Evolutionary conservation across 2,888 invertebrate genomes (phyloP), one percentile per base, ranked within the genome.

Genomic region (Arrhopalites spinosus): DNA sequence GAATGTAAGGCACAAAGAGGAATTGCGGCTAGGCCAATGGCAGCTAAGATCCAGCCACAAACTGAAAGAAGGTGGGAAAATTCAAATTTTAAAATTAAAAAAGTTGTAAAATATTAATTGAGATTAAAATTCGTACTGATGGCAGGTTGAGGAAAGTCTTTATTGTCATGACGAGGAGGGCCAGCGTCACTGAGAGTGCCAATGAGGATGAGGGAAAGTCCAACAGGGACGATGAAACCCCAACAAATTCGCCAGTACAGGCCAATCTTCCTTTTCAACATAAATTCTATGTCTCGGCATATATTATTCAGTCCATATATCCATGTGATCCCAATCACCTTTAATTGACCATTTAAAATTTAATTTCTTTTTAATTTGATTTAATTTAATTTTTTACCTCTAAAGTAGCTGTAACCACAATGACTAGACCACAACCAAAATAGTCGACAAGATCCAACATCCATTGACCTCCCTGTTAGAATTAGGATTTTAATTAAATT

Each of bases 221-320:
- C 86, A 2, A 88, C 82, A 0, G 94, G 94, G 1, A 92, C 92
- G 61, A 93, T 85, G 8, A 92, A 56, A 0, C 89, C 89, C 94
- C 94, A 94, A 80, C 93, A 93, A 43, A 91, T 80, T 77, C 93
- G 88, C 93, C 93, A 94, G 84, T 93, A 94, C 50, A 89, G 83
- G 85, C 90, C 88, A 0, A 91, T 89, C 84, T 89, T 89, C 45
- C 87, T 87, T 25, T 90, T 90, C 81, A 92, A 85, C 94, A 94
- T 94, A 84, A 91, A 94, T 85, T 94, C 92, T 27, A 93, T 86
- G 84, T 94, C 94, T 69, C 88, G 86, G 81, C 90, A 88, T 77
- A 92, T 87, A 74, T 91, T 90, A 79, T 89, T 88, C 36, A 91
- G 85, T 29, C 90, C 90, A 89, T 78, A 67, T 20, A 74, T 64